Percentiles rank a stretch among this genome's conserved stretches.
phyloP scores from a whole-genome alignment of 2,888 invertebrate genomes.

The Calameuta pallipes region DNA sequence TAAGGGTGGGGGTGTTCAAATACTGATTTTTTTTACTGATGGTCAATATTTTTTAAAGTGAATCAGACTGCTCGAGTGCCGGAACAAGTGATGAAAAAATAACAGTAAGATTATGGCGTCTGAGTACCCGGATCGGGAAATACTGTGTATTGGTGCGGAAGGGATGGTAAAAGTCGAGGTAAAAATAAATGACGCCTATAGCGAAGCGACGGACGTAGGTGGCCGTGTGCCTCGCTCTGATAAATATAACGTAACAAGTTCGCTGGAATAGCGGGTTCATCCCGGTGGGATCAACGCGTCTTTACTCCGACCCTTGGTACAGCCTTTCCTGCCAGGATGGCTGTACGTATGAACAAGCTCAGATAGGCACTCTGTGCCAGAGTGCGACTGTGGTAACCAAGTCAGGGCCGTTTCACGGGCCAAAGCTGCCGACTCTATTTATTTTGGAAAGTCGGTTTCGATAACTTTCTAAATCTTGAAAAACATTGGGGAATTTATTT shows the following conservation, averaged over 20 bases:
- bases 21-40: background rate
- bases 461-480: slow-evolving; percentile 30
- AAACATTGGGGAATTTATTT: slow-evolving; percentile 29
- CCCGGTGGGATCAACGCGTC: slow-evolving; percentile 64
- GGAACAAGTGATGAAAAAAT: background rate
- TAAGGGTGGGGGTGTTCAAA: background rate
- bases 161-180: background rate
- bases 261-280: slow-evolving; percentile 65
- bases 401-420: background rate
- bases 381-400: background rate
- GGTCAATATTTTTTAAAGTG: background rate
- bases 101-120: background rate
- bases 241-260: slow-evolving; percentile 67
- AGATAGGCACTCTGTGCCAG: slow-evolving; percentile 9
- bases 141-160: background rate
- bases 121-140: background rate
- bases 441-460: slow-evolving; percentile 29
- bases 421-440: slow-evolving; percentile 34
- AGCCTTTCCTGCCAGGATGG: slow-evolving; percentile 15
- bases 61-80: background rate
- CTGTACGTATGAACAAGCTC: slow-evolving; percentile 14
- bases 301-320: slow-evolving; percentile 31
- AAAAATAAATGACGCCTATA: background rate
- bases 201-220: slow-evolving; percentile 11
- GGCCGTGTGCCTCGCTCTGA: slow-evolving; percentile 58